Base-by-base conservation (phyloP, 2,797 vertebrate genomes). In the Menidia menidia region DNA sequence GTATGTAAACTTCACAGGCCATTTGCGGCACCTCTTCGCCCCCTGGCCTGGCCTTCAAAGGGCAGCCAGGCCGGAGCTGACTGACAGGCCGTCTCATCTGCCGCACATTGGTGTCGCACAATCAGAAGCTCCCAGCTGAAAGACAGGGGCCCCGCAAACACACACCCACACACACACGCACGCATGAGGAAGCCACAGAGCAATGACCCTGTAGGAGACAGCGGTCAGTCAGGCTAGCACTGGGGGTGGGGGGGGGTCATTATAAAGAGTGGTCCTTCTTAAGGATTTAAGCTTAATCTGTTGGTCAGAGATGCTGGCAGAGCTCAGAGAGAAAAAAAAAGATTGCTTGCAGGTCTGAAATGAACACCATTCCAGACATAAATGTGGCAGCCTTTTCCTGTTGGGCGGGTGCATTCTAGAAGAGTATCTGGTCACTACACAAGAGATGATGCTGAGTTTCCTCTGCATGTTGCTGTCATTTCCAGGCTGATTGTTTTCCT, bases 1-100 rank as follows among this genome's bases (percentile, higher is more conserved):
- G 95, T 94, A 96, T 97, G 96, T 96, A 96, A 97, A 96, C 96
- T 97, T 97, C 96, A 97, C 97, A 97, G 97, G 96, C 97, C 96
- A 96, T 97, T 97, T 96, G 95, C 93, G 78, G 95, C 96, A 95
- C 96, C 96, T 96, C 90, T 90, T 92, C 93, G 93, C 95, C 96
- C 95, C 88, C 93, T 95, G 95, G 96, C 95, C 93, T 94, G 92
- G 95, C 93, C 95, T 96, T 96, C 96, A 96, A 96, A 97, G 97
- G 96, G 96, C 95, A 96, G 92, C 80, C 87, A 80, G 92, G 90
- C 82, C 86, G 78, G 69, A 64, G 90, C 92, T 97, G 96, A 97
- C 86, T 96, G 97, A 97, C 96, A 94, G 96, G 90, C 93, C 94
- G 93, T 96, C 95, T 97, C 95, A 97, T 97, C 95, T 89, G 93